phyloP scores from a whole-genome alignment of 2,797 vertebrate species.

The Phrynocephalus vlangalii region DNA sequence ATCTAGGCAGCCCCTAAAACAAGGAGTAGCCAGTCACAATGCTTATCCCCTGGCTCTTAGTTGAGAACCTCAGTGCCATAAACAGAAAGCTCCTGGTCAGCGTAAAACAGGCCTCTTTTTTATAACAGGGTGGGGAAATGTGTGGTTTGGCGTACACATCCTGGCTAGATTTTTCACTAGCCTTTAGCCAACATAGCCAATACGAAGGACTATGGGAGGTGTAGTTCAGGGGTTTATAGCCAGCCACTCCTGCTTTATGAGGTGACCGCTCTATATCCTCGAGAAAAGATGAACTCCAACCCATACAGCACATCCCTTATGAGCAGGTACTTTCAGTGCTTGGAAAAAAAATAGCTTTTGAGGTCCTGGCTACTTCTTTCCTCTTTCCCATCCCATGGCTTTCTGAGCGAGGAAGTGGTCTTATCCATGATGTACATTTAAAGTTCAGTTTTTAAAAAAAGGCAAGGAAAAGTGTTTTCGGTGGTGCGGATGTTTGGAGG shows the following conservation, averaged over 20 bases:
- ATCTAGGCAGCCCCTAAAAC: too few species aligned
- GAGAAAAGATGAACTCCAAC: background rate
- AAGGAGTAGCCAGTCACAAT: background rate
- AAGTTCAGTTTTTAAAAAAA: background rate
- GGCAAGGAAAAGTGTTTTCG: background rate
- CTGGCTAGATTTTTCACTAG: too few species aligned
- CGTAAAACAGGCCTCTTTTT: too few species aligned
- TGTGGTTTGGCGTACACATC: too few species aligned
- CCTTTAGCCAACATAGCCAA: too few species aligned
- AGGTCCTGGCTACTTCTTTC: background rate
- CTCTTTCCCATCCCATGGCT: background rate
- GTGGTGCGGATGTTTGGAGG: background rate
- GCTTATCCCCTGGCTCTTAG: background rate
- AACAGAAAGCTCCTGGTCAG: background rate
- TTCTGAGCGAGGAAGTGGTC: background rate
- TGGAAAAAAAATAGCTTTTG: too few species aligned
- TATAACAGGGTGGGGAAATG: too few species aligned
- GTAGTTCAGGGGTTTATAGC: too few species aligned
- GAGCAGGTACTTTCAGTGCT: background rate
- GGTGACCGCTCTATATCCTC: too few species aligned
- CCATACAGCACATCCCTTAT: background rate
- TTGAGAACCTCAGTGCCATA: background rate
- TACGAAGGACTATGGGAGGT: too few species aligned
- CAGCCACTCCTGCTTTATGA: too few species aligned
- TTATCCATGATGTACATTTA: background rate